Evolutionary conservation across 2,888 invertebrate species (phyloP).

Genomic region (Quadroppia sp.): DNA sequence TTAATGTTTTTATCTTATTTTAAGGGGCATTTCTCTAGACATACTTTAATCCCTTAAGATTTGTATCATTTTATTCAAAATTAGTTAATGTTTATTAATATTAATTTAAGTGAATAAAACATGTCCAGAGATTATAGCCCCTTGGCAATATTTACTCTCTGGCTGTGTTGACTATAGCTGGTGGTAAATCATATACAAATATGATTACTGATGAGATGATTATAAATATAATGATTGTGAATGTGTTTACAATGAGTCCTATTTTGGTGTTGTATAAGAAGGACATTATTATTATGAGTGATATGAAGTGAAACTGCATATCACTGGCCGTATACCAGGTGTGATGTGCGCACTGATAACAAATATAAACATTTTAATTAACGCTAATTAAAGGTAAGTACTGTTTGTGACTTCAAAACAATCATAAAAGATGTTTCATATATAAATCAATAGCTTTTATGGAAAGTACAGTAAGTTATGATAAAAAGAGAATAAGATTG

Average conservation of each 20-base stretch:
- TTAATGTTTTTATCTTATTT: no score
- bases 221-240: neutral
- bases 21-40: no score
- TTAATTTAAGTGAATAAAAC: neutral
- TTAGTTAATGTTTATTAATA: neutral
- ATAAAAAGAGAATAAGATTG: no score
- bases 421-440: no score
- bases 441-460: no score
- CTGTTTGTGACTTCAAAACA: no score
- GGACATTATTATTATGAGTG: conserved; percentile 20
- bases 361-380: neutral
- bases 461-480: no score
- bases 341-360: conserved; percentile 39
- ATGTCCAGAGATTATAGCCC: no score
- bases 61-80: no score
- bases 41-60: no score
- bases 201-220: neutral
- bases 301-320: conserved; percentile 41
- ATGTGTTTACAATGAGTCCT: conserved; percentile 8
- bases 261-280: neutral
- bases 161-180: conserved; percentile 17
- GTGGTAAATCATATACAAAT: conserved; percentile 24
- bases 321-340: conserved; percentile 43
- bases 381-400: no score
- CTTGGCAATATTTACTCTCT: conserved; percentile 8